Conservation (phyloP, 30 jellyfish, hydroid and myxozoan species). For the Aurelia coerulea region DNA sequence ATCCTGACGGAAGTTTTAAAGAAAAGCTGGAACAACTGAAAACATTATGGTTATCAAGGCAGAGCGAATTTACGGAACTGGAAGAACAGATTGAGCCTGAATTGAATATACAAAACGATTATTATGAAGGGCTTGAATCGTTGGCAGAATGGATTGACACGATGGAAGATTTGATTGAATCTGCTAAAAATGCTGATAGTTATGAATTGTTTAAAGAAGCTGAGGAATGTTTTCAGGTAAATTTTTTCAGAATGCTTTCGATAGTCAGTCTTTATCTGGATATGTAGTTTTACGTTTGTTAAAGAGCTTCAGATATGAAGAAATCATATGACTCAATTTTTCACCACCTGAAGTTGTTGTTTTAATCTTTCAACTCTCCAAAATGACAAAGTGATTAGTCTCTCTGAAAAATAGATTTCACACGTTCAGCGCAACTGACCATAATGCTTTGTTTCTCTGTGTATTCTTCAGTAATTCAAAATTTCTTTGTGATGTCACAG, state of each 20-base stretch:
- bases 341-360: too few relatives aligned
- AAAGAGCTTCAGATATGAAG: too few relatives aligned
- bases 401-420: too few relatives aligned
- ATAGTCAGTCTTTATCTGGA: too few relatives aligned
- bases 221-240: constrained; percentile 85
- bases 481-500: too few relatives aligned
- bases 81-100: constrained; percentile 84
- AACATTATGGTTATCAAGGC: constrained; percentile 62
- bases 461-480: too few relatives aligned
- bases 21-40: constrained; percentile 50
- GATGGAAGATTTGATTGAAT: constrained; percentile 76
- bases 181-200: constrained; percentile 72
- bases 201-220: constrained; percentile 78
- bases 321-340: too few relatives aligned
- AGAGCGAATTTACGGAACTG: constrained; percentile 59
- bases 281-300: too few relatives aligned
- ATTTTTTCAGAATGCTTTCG: neutral
- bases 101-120: constrained; percentile 78
- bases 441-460: too few relatives aligned
- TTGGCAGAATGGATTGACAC: constrained; percentile 89
- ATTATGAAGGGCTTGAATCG: constrained; percentile 83
- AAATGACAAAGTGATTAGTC: too few relatives aligned
- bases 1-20: constrained; percentile 61
- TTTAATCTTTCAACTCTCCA: too few relatives aligned
- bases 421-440: too few relatives aligned